Base-by-base conservation (phyloP, 2,113 vertebrate species). In the Amphiprion ocellaris region DNA sequence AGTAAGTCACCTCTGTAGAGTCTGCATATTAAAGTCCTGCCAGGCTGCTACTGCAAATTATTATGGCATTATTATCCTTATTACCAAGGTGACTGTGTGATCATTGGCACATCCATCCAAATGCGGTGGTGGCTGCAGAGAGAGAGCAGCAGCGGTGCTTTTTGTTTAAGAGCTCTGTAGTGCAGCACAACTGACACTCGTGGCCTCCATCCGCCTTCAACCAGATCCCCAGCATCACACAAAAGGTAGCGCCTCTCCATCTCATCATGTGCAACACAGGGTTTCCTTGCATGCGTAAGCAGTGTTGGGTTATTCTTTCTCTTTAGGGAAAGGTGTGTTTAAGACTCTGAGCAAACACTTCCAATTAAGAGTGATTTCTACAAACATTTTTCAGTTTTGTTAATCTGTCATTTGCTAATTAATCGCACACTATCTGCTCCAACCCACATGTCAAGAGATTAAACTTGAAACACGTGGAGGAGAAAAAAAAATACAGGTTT, bases 51-150 rank as follows among this genome's bases (percentile, higher is more conserved):
- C 56, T 21, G 70, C 47, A n/a, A 28, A 69, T 61, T 65, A 85
- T 66, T 64, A 69, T 52, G 54, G 81, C 73, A 53, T 86, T 77
- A 87, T 60, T 71, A 77, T 74, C 52, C 66, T 74, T 70, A 85
- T 85, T 75, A 80, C 76, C 78, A 78, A 74, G 78, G 88, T 84
- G 81, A 83, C 79, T 76, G 79, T 74, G 83, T 80, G 87, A 59
- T 77, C 74, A 85, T 81, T 84, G 81, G 76, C 68, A 80, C 56
- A 67, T 77, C 49, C 56, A 67, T 65, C 39, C 74, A 77, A 67
- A 84, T 60, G 70, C 5, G 7, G 19, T 1, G 5, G 19, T n/a
- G 76, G 72, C 75, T 53, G 75, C 67, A 65, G 67, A 74, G 61
- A 39, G 26, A 5, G 60, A 30, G 33, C 6, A 23, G 30, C 37